Percentiles rank a stretch among this genome's conserved stretches.
These are phyloP conservation scores for Boulengeromyrus knoepffleri DNA, from an alignment of 2,113 vertebrate species.

Conservation along the genomic window DNA sequence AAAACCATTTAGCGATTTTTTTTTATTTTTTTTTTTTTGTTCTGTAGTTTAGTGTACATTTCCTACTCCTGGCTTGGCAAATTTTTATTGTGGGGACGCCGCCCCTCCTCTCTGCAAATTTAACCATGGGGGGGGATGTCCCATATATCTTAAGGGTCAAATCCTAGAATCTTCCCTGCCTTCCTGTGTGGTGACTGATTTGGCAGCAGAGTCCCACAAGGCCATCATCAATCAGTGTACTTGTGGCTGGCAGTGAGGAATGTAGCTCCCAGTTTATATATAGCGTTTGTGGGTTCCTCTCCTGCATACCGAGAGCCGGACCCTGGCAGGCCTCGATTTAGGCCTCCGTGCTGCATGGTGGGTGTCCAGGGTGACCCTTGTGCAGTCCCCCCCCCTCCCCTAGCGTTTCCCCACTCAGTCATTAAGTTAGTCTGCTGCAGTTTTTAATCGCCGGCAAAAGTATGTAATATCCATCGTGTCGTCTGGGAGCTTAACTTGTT, in stretches of 20 bases:
- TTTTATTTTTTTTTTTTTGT: background rate
- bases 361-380: constrained; percentile 9
- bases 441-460: background rate
- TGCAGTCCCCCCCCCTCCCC: background rate
- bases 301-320: constrained; percentile 26
- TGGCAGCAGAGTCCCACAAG: constrained; percentile 54
- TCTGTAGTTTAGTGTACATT: background rate
- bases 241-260: constrained; percentile 35
- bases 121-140: background rate
- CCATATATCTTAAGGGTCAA: background rate
- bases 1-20: too few relatives aligned
- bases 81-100: background rate
- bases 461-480: background rate
- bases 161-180: background rate
- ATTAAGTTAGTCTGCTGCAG: background rate
- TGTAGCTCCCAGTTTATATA: constrained; percentile 53
- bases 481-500: background rate
- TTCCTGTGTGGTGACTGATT: constrained; percentile 45
- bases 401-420: background rate
- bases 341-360: background rate
- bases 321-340: background rate
- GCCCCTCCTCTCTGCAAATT: background rate
- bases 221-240: constrained; percentile 58
- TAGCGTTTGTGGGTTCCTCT: constrained; percentile 46
- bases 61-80: background rate